Evolutionary conservation across 2,113 vertebrate genomes (phyloP).

Genomic region (Anas platyrhynchos): DNA sequence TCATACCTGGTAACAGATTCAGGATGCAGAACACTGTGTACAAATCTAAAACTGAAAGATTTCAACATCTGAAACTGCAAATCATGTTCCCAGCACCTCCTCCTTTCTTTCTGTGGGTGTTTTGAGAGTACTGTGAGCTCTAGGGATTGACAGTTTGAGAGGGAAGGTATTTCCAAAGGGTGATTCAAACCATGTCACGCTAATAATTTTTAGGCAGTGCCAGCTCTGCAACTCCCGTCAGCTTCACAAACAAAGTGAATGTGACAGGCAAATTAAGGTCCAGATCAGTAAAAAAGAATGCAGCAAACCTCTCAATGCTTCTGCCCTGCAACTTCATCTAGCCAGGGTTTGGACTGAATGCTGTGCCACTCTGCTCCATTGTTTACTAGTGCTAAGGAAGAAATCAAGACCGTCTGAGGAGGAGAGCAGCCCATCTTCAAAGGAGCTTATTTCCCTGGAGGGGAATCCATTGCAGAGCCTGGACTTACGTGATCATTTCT

Average conservation of each 20-base stretch:
- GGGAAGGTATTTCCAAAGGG: slow-evolving; percentile 27
- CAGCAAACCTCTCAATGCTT: neutral
- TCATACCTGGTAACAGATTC: neutral
- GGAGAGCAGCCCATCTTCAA: neutral
- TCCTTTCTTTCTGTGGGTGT: slow-evolving; percentile 37
- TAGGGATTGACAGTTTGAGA: slow-evolving; percentile 1
- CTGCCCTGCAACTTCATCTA: neutral
- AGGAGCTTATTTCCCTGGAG: neutral
- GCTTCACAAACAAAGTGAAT: neutral
- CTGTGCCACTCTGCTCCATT: neutral
- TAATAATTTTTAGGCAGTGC: slow-evolving; percentile 11
- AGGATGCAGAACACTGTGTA: neutral
- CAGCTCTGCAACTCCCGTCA: slow-evolving; percentile 36
- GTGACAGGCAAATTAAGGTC: slow-evolving; percentile 26
- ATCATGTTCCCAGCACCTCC: neutral
- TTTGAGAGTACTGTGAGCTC: neutral
- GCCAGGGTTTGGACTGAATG: fast-evolving
- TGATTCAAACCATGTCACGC: slow-evolving; percentile 21
- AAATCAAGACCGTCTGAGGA: neutral
- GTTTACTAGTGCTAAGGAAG: neutral
- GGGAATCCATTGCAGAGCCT: neutral
- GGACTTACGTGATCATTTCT: neutral
- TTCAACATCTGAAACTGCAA: slow-evolving; percentile 15
- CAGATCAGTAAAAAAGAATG: neutral
- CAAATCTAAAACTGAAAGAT: neutral